phyloP scores from a whole-genome alignment of 2,797 vertebrate species.

The Astyanax mexicanus region DNA sequence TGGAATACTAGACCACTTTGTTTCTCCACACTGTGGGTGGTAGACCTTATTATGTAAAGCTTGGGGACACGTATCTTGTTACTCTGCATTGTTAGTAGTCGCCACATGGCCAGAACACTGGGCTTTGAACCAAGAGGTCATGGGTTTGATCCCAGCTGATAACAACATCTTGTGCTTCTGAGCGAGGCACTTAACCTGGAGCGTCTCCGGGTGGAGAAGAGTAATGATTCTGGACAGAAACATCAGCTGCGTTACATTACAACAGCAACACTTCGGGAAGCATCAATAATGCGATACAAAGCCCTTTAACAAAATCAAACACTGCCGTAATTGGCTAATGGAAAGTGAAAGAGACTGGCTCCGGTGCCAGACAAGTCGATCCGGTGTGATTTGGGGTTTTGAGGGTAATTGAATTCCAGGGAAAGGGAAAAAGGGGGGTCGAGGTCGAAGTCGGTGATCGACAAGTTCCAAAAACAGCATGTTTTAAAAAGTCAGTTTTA shows the following conservation, averaged over 20 bases:
- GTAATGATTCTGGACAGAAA: conserved; percentile 9
- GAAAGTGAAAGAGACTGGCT: not conserved
- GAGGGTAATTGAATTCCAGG: conserved; percentile 32
- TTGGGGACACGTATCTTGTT: not conserved
- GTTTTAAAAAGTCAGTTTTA: conserved; percentile 32
- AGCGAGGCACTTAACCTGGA: not conserved
- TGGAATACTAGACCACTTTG: too few species aligned
- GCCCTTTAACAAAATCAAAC: conserved; percentile 6
- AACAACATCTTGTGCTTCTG: not conserved
- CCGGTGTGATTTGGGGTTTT: conserved; percentile 23
- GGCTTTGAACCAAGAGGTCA: not conserved
- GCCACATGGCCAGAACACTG: not conserved
- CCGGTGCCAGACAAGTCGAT: conserved; percentile 31
- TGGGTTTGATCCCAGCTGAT: not conserved
- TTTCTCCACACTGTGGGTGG: too few species aligned
- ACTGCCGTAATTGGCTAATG: conserved; percentile 31
- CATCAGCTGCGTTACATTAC: not conserved
- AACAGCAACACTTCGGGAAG: conserved; percentile 28
- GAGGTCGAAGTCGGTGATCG: conserved; percentile 12
- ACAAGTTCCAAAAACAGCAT: conserved; percentile 23
- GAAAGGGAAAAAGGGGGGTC: not conserved
- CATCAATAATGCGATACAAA: conserved; percentile 20
- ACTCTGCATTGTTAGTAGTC: not conserved
- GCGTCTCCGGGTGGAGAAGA: not conserved
- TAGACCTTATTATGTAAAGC: not conserved